Percentiles rank a stretch among this genome's conserved stretches.
Evolutionary conservation across 2,113 vertebrate species (phyloP).

Genomic region (Carettochelys insculpta): DNA sequence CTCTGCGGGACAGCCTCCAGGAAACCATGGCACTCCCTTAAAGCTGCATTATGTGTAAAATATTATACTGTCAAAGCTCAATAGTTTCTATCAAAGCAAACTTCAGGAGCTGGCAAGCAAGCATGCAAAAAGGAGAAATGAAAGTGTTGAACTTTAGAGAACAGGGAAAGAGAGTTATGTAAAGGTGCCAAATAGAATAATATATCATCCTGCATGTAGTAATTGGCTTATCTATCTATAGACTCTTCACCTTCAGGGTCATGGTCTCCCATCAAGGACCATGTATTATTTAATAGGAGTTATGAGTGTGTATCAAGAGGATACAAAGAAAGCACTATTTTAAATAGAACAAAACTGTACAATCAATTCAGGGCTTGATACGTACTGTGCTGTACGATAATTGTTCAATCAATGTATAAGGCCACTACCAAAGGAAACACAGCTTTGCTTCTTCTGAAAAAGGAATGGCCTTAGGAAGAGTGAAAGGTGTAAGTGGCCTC

Average conservation of each 20-base stretch:
- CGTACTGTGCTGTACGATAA: background rate
- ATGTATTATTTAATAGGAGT: background rate
- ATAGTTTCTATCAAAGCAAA: background rate
- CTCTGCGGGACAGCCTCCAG: background rate
- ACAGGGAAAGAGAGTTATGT: background rate
- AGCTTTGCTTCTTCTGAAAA: conserved; percentile 10
- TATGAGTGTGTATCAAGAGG: background rate
- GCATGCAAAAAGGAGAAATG: background rate
- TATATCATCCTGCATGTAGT: background rate
- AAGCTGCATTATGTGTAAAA: background rate
- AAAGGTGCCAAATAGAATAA: background rate
- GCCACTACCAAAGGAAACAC: background rate
- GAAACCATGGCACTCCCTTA: background rate
- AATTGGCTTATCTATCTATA: background rate
- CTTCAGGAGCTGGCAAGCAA: background rate
- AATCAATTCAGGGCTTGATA: background rate
- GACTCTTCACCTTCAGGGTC: background rate
- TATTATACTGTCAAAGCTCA: background rate
- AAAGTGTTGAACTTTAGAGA: background rate
- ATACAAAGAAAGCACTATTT: background rate
- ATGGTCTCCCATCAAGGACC: background rate
- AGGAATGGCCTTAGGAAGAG: background rate
- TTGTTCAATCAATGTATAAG: conserved; percentile 28
- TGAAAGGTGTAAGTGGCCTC: conserved; percentile 20
- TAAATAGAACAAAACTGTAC: background rate